Evolutionary conservation across 2,888 invertebrate species (phyloP).

Genomic region (Zaprionus bogoriensis): DNA sequence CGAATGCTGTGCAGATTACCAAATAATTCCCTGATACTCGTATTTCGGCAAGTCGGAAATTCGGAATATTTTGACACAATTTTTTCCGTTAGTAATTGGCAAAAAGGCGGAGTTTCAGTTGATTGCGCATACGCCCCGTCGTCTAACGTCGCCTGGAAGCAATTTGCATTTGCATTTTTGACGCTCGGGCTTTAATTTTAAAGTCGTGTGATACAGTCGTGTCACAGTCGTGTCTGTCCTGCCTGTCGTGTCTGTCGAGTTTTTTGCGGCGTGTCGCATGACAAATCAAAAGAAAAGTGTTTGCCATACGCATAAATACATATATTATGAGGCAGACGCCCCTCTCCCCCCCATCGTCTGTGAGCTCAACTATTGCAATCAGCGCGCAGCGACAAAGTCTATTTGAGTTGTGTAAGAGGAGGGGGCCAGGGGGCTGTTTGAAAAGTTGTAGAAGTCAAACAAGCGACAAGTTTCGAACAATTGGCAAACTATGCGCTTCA

Average conservation of each 20-base stretch:
- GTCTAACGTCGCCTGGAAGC: neutral
- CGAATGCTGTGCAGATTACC: neutral
- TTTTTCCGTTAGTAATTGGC: neutral
- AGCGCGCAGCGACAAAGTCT: conserved; percentile 74
- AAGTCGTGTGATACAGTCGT: conserved; percentile 6
- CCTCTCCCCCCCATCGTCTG: neutral
- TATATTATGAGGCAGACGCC: conserved; percentile 43
- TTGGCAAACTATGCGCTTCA: conserved; percentile 74
- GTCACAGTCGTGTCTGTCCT: neutral
- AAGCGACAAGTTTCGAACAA: conserved; percentile 65
- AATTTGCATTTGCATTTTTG: neutral
- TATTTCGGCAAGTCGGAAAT: neutral
- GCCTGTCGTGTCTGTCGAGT: neutral
- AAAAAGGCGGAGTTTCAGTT: no score
- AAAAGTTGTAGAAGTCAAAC: conserved; percentile 72
- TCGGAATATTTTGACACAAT: neutral
- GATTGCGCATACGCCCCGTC: conserved; percentile 27
- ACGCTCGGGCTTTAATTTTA: conserved; percentile 1
- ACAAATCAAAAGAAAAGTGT: conserved; percentile 44
- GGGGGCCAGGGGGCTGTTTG: neutral
- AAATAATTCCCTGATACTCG: no score
- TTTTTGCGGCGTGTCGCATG: conserved; percentile 22
- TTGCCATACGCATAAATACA: conserved; percentile 56
- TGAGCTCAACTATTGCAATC: conserved; percentile 67
- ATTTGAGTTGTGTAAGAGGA: conserved; percentile 60